Percentiles rank a stretch among this genome's conserved stretches.
phyloP scores from a whole-genome alignment of 2,113 vertebrate genomes.

The Rynchops niger region DNA sequence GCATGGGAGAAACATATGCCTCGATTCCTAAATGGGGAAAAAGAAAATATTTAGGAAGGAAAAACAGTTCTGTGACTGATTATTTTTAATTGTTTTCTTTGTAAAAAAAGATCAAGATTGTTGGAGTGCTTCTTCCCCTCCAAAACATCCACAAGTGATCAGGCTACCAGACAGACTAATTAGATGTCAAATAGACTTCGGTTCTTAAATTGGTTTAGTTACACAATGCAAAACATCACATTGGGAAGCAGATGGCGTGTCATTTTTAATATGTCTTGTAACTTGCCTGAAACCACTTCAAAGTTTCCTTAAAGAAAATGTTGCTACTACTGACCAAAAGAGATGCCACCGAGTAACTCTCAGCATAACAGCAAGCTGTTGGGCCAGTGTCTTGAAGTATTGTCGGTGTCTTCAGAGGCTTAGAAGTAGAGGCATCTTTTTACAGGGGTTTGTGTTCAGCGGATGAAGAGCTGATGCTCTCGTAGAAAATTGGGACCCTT shows the following conservation, averaged over 20 bases:
- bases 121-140: constrained; percentile 8
- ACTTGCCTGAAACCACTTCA: constrained; percentile 53
- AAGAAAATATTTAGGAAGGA: constrained; percentile 38
- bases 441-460: not conserved
- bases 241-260: constrained; percentile 64
- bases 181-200: constrained; percentile 67
- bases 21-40: not conserved
- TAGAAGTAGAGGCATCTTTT: not conserved
- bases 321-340: constrained; percentile 26
- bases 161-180: constrained; percentile 63
- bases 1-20: constrained; percentile 35
- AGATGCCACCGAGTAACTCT: not conserved
- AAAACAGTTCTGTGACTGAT: constrained; percentile 53
- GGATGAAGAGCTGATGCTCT: not conserved
- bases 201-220: constrained; percentile 59
- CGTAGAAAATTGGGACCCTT: not conserved
- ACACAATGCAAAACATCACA: constrained; percentile 64
- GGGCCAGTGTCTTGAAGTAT: not conserved
- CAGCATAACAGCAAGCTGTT: not conserved
- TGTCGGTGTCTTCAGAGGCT: not conserved
- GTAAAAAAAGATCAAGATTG: constrained; percentile 41
- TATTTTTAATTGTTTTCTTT: constrained; percentile 59
- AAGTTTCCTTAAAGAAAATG: constrained; percentile 56
- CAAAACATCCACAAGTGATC: constrained; percentile 53
- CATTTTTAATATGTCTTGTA: constrained; percentile 61